Conservation (phyloP, 2,888 invertebrate species). For the Poecilus cupreus region DNA sequence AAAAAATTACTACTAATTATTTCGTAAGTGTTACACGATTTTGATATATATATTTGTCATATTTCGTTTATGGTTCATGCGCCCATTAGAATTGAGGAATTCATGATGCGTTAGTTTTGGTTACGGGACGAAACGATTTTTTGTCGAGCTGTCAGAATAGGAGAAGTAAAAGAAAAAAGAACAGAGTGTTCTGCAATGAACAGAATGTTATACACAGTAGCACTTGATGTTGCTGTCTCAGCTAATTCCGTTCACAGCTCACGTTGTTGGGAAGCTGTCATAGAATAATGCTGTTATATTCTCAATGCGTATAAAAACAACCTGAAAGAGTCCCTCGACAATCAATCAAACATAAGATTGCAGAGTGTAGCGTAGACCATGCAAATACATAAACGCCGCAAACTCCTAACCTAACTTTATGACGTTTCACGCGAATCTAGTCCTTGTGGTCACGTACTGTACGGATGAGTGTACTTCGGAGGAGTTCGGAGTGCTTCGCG, state of each 20-base stretch:
- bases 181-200: not conserved
- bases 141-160: no score
- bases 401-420: not conserved
- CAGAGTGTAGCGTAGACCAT: no score
- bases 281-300: slow-evolving; percentile 36
- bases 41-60: no score
- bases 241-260: not conserved
- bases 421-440: slow-evolving; percentile 16
- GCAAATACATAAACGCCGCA: slow-evolving; percentile 48
- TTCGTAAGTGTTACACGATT: no score
- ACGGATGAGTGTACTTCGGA: not conserved
- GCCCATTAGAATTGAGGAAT: no score
- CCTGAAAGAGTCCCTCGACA: slow-evolving; percentile 30
- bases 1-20: no score
- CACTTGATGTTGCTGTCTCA: no score
- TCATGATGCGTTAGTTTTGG: no score
- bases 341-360: slow-evolving; percentile 48
- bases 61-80: no score
- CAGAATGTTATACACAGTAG: not conserved
- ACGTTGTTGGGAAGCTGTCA: slow-evolving; percentile 25
- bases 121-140: no score
- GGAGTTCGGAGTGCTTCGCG: not conserved
- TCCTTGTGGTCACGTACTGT: not conserved
- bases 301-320: slow-evolving; percentile 43
- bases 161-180: not conserved